Base-by-base conservation (phyloP, 1,140 invertebrate species). In the Nilaparvata lugens region DNA sequence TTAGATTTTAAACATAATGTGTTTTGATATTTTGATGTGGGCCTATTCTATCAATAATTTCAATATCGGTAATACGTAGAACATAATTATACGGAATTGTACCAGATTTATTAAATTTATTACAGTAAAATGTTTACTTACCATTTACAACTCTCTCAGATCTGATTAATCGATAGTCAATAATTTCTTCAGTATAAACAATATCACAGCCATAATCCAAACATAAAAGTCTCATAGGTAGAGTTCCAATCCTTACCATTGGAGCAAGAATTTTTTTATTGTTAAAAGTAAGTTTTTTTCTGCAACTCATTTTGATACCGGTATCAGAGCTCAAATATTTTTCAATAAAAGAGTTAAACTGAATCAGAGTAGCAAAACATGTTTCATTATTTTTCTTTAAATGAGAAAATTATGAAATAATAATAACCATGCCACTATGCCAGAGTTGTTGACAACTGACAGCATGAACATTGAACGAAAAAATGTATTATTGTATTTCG, bases 121-220 rank as follows among this genome's bases (percentile, higher is more conserved):
- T 53, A 5, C 4, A 18, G 2, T 14, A 21, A 6, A 23, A 24
- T 6, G 11, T 35, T 25, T 19, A 48, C 71, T 79, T 78, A 97
- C 94, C 83, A 79, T 98, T 99, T 60, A 81, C 79, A 71, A 83
- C 79, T 63, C 94, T 80, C 65, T 84, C 79, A 25, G 90, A 88
- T 67, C 86, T 82, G 31, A 98, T 71, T 60, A 99, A 79, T 75
- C 95, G 97, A 77, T 87, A 88, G 71, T 99, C 97, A 64, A 99
- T 91, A 24, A 98, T 79, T 82, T 99, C 97, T 79, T 99, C 96
- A 19, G 89, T 87, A 72, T 98, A 99, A 14, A 98, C 96, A 66
- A 98, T 83, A 78, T 99, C 94, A 42, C 95, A 96, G 48, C 97
- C 97, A 79, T 95, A 97, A 64, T 92, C 83, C n/a, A 99, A 74